Evolutionary conservation across 2,888 invertebrate genomes (phyloP), one percentile per base, ranked within the genome.

Genomic region (Adineta ricciae): DNA sequence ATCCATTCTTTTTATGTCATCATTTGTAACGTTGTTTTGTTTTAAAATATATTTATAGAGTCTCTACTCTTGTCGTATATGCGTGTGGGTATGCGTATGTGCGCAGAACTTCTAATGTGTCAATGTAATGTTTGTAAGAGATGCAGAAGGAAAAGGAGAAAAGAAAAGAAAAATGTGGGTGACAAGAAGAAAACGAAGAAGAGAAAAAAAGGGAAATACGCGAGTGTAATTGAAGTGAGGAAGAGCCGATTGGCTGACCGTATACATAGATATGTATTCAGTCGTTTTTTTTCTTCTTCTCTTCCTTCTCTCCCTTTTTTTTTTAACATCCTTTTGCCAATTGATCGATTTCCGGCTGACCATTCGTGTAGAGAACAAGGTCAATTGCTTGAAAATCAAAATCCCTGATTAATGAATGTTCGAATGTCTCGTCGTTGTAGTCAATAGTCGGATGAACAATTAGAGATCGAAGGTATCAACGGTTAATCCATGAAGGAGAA

Each of bases 81-180:
- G 64, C 32, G 32, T 32, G 64, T 64, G 19, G 27, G 32, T 64
- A 32, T 64, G 11, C 11, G 50, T 50, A 50, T 64, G 64, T 36
- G 64, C 64, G 64, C 46, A 46, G 27, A 64, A 27, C 27, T 27
- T 27, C 27, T 32, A 64, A 64, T 64, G 64, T 64, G 64, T 64
- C 64, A 64, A 64, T 64, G 64, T 32, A 64, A 64, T 64, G 64
- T 64, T 64, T 64, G 64, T 64, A 64, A 64, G 64, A 64, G 64
- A 64, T 27, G 64, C 64, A 64, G 64, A 27, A 64, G 64, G 27
- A 64, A 27, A 32, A 64, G 32, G 32, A 64, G 64, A 64, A 64
- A 64, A 64, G 64, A 64, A 19, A 64, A 32, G n/a, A n/a, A 56
- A 64, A 64, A 64, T 36, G 64, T 64, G 64, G 64, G 64, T 64